Evolutionary conservation across 2,888 invertebrate genomes (phyloP).

Genomic region (Syrphus vitripennis): DNA sequence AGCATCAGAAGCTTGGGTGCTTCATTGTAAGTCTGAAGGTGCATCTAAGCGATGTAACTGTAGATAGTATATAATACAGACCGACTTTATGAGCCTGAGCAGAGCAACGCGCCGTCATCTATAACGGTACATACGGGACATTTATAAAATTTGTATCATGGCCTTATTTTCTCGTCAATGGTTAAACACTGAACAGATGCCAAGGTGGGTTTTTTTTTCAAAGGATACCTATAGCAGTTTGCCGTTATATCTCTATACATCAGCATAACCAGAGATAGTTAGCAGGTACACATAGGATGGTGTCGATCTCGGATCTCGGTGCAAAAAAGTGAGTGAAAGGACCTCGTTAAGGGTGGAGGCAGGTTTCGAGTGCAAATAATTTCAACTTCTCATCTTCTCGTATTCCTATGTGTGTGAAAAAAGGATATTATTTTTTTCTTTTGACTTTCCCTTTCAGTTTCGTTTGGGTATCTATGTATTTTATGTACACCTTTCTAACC

Average conservation of each 20-base stretch:
- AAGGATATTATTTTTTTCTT: background rate
- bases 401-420: background rate
- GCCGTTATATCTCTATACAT: background rate
- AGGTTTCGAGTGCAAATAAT: constrained; percentile 63
- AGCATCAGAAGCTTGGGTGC: constrained; percentile 7
- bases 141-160: constrained; percentile 22
- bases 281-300: background rate
- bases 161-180: constrained; percentile 34
- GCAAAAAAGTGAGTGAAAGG: constrained; percentile 41
- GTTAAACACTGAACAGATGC: constrained; percentile 29
- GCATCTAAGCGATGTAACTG: constrained; percentile 3
- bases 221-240: constrained; percentile 12
- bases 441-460: constrained; percentile 26
- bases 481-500: background rate
- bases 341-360: constrained; percentile 52
- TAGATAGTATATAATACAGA: background rate
- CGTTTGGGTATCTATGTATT: background rate
- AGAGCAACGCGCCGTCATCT: constrained; percentile 6
- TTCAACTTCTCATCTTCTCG: constrained; percentile 32
- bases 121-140: constrained; percentile 14
- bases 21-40: constrained; percentile 10
- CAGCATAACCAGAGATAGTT: too few relatives aligned
- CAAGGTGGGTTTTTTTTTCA: constrained; percentile 1
- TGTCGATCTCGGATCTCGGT: constrained; percentile 31
- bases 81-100: background rate